These are phyloP conservation scores for Galbula dea DNA, from an alignment of 2,113 vertebrate genomes.

Conservation along the genomic window DNA sequence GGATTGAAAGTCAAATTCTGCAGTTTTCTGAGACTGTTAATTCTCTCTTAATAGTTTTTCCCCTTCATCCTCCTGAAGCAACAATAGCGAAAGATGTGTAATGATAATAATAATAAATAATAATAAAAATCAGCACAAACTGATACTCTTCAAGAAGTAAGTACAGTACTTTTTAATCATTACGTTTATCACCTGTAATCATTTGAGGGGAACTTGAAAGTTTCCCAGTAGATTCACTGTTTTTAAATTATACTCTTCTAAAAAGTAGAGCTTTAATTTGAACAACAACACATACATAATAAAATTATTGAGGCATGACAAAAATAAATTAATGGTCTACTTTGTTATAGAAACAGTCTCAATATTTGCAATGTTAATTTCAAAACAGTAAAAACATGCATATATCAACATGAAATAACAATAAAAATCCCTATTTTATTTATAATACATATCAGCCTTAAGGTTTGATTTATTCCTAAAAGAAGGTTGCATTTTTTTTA, in stretches of 20 bases:
- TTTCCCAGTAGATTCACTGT: neutral
- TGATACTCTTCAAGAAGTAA: neutral
- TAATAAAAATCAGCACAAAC: neutral
- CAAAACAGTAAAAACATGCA: neutral
- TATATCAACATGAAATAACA: conserved; percentile 15
- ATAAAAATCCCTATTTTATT: neutral
- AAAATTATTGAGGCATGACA: conserved; percentile 17
- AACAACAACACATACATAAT: conserved; percentile 35
- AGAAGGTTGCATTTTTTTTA: neutral
- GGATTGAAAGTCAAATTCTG: neutral
- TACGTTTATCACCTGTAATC: neutral
- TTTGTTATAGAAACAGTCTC: conserved; percentile 9
- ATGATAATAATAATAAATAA: neutral
- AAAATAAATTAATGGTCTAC: conserved; percentile 43
- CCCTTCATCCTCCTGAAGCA: neutral
- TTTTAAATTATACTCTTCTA: conserved; percentile 9
- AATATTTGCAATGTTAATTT: conserved; percentile 46
- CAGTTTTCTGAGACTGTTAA: neutral
- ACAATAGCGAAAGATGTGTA: neutral
- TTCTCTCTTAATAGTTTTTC: neutral
- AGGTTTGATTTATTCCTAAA: conserved; percentile 9
- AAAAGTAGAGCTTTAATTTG: conserved; percentile 32
- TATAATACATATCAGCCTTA: neutral
- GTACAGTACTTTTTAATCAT: neutral
- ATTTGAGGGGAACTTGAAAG: conserved; percentile 6